phyloP scores from a whole-genome alignment of 2,113 vertebrate species.

The Gallinago paraguaiae region DNA sequence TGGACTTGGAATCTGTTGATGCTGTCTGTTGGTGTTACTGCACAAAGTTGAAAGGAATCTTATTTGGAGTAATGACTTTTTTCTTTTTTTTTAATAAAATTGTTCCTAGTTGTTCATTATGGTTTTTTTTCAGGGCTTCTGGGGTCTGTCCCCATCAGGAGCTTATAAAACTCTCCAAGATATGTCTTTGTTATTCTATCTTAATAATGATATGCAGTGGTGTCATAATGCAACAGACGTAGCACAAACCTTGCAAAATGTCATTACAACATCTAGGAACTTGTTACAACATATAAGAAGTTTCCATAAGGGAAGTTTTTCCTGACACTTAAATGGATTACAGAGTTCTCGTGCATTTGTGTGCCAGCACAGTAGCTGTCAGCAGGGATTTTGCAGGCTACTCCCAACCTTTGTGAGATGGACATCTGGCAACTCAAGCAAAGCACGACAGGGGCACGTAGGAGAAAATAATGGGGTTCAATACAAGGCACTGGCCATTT shows the following conservation, averaged over 20 bases:
- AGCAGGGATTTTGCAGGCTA: not conserved
- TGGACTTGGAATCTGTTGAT: not conserved
- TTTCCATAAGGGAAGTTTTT: not conserved
- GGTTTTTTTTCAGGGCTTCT: not conserved
- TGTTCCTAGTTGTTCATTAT: not conserved
- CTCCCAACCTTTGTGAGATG: not conserved
- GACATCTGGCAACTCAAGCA: not conserved
- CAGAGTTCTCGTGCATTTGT: not conserved
- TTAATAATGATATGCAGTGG: not conserved
- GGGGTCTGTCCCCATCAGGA: not conserved
- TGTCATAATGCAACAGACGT: not conserved
- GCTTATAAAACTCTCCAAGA: not conserved
- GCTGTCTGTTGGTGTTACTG: not conserved
- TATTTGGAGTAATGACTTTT: not conserved
- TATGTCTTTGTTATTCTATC: not conserved
- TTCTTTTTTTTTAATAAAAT: no score
- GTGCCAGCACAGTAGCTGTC: not conserved
- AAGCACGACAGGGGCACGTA: fast-evolving
- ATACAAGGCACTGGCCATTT: not conserved
- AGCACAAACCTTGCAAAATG: not conserved
- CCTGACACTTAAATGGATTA: not conserved
- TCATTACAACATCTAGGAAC: not conserved
- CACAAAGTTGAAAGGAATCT: not conserved
- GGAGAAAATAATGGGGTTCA: not conserved
- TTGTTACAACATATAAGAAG: not conserved